Evolutionary conservation across 2,113 vertebrate species (phyloP), one percentile per base, ranked within the genome.

Genomic region (Stigmatopora nigra): DNA sequence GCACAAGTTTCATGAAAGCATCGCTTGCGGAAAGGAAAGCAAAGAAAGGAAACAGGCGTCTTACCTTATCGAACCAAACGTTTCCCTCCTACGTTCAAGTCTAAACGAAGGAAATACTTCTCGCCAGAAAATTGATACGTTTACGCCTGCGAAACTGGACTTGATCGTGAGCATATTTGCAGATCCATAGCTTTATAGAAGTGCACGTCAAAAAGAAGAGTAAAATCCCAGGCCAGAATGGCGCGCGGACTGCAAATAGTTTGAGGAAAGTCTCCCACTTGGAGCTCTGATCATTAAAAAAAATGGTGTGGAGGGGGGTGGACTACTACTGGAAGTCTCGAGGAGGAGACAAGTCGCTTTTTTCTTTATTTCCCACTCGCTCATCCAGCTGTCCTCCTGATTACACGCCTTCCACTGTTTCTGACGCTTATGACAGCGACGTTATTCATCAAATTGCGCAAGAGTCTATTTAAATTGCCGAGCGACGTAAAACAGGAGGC

Each of bases 391-490:
- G 64, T 53, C 58, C 3, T 20, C 65, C 58, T 1, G 17, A 75
- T 67, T 35, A 31, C 63, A 8, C 1, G 38, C 65, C 22, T 63
- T 52, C 47, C 63, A 5, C 1, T 22, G 58, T 19, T 67, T 56
- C 51, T 1, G 2, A 3, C 19, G 68, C 68, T 57, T 72, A 55
- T 82, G 82, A 82, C 85, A 84, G 81, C 72, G 71, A 69, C 76
- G 69, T 77, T 71, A 71, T 84, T 85, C 77, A 77, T 75, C 73
- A 73, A 77, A 70, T 69, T 69, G 73, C 75, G 80, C 72, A 78
- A 75, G 65, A 46, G 67, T 41, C 68, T 77, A 82, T 85, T 89
- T 88, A 87, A 86, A 82, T 72, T 36, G 48, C 59, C 73, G 3
- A 56, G 61, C 45, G 19, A 69, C 65, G 36, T 48, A 68, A 49